Base-by-base conservation (phyloP, 1,140 invertebrate genomes). In the Andricus grossulariae region DNA sequence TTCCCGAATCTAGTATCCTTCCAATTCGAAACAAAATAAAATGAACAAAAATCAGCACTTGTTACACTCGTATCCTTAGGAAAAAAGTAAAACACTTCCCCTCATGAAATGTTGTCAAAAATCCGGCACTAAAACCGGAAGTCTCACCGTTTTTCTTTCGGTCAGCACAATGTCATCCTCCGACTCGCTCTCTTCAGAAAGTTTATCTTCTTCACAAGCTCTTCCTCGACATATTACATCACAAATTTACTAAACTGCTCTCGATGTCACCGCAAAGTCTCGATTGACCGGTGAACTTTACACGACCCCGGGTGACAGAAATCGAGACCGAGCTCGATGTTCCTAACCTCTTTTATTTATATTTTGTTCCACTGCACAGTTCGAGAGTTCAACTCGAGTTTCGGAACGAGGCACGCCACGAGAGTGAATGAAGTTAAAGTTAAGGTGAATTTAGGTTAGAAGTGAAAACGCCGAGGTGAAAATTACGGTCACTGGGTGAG, bases 381-480 rank as follows among this genome's bases (percentile, higher is more conserved):
- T 54, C 18, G 4, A 54, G 52, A 18, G 52, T 18, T 54, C 52
- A 54, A 54, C 52, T 54, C 3, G 21, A 45, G 16, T 72, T 50
- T 76, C 50, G 19, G 52, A 50, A 50, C 45, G 25, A 60, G 55
- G 39, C n/a, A 39, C 15, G 78, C 79, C 55, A 55, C 54, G 71
- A 25, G 71, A 39, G 74, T 50, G 78, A 32, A 32, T 32, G 5
- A 32, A 32, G n/a, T n/a, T n/a, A n/a, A n/a, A n/a, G n/a, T n/a
- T n/a, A n/a, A n/a, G n/a, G 25, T 32, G 25, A 86, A 91, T 90
- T 88, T 85, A 90, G 90, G 90, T 91, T 91, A 89, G 88, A 90
- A 91, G 90, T 90, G 90, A 91, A 91, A 91, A 83, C 88, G 72
- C 77, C 71, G 73, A 74, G 77, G 83, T 88, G 85, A 89, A 90